These are phyloP conservation scores for Microcebus tavaratra DNA, from an alignment of 2,113 vertebrate genomes.

Conservation along the genomic window DNA sequence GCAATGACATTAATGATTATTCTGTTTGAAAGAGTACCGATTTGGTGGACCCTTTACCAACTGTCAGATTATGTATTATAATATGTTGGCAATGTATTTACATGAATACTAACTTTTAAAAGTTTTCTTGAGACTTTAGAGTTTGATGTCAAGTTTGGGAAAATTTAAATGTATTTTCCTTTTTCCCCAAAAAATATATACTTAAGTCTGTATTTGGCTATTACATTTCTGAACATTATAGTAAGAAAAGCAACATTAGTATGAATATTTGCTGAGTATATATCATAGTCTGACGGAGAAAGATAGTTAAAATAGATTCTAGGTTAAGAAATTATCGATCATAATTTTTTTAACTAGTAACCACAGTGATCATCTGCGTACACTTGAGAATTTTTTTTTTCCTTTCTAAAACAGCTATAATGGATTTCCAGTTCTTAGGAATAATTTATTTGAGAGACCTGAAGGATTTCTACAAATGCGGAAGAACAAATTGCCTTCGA, in stretches of 20 bases:
- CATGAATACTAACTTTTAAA: slow-evolving; percentile 15
- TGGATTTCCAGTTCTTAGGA: slow-evolving; percentile 94
- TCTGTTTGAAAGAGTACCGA: neutral
- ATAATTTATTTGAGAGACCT: slow-evolving; percentile 93
- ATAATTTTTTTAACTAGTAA: slow-evolving; percentile 36
- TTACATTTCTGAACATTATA: slow-evolving; percentile 26
- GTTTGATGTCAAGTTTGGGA: slow-evolving; percentile 37
- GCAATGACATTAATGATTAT: neutral
- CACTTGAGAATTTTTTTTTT: slow-evolving; percentile 43
- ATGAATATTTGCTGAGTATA: slow-evolving; percentile 9
- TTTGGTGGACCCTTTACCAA: neutral
- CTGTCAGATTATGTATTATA: neutral
- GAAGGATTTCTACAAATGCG: slow-evolving; percentile 86
- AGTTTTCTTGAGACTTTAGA: slow-evolving; percentile 25
- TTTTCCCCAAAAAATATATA: neutral
- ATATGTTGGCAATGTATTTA: slow-evolving; percentile 18
- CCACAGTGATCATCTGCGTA: slow-evolving; percentile 21
- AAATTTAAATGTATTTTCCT: slow-evolving; percentile 28
- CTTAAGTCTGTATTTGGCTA: slow-evolving; percentile 29
- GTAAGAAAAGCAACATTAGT: slow-evolving; percentile 32
- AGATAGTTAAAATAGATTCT: slow-evolving; percentile 15
- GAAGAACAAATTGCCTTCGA: slow-evolving; percentile 87
- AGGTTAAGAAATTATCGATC: neutral
- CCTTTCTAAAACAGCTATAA: slow-evolving; percentile 90
- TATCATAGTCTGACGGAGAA: slow-evolving; percentile 13